A percentile compares a stretch with the other conserved stretches of the same genome.
These are phyloP conservation scores for Acanthosepion lycidas DNA, from an alignment of 2,888 invertebrate genomes.

Conservation along the genomic window DNA sequence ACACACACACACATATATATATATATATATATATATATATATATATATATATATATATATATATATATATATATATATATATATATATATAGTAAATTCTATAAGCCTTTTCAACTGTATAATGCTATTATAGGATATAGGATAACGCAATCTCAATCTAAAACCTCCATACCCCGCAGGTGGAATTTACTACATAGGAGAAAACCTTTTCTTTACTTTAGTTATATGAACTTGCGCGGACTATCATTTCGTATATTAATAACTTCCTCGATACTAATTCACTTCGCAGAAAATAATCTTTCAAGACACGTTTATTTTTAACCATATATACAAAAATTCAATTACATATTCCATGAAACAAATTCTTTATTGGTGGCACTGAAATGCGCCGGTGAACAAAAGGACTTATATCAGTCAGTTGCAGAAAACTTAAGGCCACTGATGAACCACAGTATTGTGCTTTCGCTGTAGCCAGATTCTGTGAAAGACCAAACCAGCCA, in stretches of 20 bases:
- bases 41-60: neutral
- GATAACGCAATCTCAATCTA: too few species aligned
- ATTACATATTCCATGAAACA: constrained; percentile 33
- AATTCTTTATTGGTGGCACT: neutral
- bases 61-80: constrained; percentile 35
- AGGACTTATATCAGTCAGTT: neutral
- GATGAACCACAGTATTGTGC: neutral
- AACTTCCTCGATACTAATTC: neutral
- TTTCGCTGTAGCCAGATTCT: neutral
- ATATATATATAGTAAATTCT: neutral
- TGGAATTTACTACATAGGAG: neutral
- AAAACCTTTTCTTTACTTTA: neutral
- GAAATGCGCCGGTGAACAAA: neutral
- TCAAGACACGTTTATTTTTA: neutral
- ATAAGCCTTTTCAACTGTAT: neutral
- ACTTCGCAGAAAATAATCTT: neutral
- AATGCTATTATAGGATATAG: too few species aligned
- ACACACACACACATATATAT: too few species aligned
- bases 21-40: neutral
- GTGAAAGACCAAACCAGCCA: neutral
- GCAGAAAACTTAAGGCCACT: neutral
- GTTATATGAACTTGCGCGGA: neutral
- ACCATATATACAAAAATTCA: neutral
- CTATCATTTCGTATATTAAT: neutral
- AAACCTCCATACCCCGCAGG: neutral